These are phyloP conservation scores for Pogonomyrmex californicus DNA, from an alignment of 1,140 invertebrate genomes.

Conservation along the genomic window DNA sequence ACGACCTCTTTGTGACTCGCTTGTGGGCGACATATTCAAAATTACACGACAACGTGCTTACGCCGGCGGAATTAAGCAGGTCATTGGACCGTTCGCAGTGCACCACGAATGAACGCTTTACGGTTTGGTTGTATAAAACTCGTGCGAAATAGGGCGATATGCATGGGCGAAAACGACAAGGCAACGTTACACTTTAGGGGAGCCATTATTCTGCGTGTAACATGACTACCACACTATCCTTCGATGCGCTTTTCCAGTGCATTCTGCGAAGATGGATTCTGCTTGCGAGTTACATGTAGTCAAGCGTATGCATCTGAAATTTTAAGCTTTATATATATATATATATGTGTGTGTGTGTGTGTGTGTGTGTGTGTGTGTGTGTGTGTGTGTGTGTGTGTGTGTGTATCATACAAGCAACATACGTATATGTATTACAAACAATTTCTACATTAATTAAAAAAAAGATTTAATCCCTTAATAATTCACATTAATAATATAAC, in stretches of 20 bases:
- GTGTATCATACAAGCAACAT: too few species aligned
- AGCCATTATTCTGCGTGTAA: constrained; percentile 25
- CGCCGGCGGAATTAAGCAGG: constrained; percentile 47
- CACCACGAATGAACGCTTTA: constrained; percentile 21
- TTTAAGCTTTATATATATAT: neutral
- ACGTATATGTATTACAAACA: neutral
- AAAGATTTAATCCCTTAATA: neutral
- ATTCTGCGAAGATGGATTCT: constrained; percentile 3
- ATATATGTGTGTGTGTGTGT: too few species aligned
- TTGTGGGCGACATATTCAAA: constrained; percentile 19
- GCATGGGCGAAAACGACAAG: constrained; percentile 27
- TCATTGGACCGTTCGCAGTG: constrained; percentile 42
- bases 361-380: too few species aligned
- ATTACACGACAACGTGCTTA: constrained; percentile 51
- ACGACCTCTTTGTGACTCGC: constrained; percentile 40
- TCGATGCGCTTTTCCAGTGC: constrained; percentile 36
- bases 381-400: too few species aligned
- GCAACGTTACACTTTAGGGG: constrained; percentile 18
- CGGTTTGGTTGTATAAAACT: constrained; percentile 34
- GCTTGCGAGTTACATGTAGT: neutral
- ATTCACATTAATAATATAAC: neutral
- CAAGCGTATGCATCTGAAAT: neutral
- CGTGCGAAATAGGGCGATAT: constrained; percentile 33
- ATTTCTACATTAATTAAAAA: neutral
- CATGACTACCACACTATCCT: neutral